phyloP scores from a whole-genome alignment of 1,140 invertebrate species.

The Planococcus citri region DNA sequence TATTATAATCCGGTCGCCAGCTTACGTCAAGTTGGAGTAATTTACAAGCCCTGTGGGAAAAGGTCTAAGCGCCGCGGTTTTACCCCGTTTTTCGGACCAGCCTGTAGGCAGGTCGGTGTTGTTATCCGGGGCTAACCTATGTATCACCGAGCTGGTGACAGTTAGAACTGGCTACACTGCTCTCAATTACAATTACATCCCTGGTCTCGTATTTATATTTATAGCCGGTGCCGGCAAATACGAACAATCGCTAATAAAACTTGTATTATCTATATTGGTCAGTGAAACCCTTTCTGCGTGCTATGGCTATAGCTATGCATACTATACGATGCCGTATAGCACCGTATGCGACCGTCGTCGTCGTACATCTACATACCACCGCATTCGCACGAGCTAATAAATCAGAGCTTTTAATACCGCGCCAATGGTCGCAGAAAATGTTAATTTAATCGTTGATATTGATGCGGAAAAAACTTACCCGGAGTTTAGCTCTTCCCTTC shows the following conservation, averaged over 20 bases:
- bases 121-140: slow-evolving; percentile 6
- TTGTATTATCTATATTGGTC: slow-evolving; percentile 20
- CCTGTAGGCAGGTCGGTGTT: too few relatives aligned
- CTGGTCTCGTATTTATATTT: slow-evolving; percentile 14
- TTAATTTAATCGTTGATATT: slow-evolving; percentile 18
- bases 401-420: slow-evolving; percentile 11
- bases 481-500: too few relatives aligned
- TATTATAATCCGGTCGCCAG: neutral
- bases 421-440: neutral
- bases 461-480: neutral
- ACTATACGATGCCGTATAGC: too few relatives aligned
- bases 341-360: too few relatives aligned
- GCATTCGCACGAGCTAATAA: neutral
- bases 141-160: slow-evolving; percentile 11
- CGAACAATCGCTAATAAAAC: slow-evolving; percentile 18
- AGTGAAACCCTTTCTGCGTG: neutral
- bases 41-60: slow-evolving; percentile 16
- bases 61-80: slow-evolving; percentile 1
- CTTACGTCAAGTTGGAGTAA: slow-evolving; percentile 15
- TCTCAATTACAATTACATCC: slow-evolving; percentile 20
- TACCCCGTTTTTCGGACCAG: neutral
- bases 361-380: neutral
- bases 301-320: too few relatives aligned
- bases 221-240: slow-evolving; percentile 9
- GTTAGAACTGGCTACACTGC: slow-evolving; percentile 18